These are phyloP conservation scores for Graptemys geographica DNA, from an alignment of 2,797 vertebrate genomes.

Conservation along the genomic window DNA sequence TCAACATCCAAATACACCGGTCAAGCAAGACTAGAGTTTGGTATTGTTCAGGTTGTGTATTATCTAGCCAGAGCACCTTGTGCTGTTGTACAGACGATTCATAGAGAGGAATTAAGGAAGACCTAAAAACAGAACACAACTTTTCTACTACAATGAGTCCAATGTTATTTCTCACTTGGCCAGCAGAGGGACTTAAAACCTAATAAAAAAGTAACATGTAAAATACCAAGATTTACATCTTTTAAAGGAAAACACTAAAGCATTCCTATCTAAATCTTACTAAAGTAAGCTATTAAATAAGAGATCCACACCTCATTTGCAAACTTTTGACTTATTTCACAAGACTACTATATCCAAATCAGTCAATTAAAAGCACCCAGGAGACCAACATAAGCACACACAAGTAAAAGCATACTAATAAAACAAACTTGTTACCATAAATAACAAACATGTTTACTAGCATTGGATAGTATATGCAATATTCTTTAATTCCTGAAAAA, in stretches of 20 bases:
- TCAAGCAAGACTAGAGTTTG: not conserved
- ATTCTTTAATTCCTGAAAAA: not conserved
- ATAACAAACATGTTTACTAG: not conserved
- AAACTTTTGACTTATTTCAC: not conserved
- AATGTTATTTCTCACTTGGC: not conserved
- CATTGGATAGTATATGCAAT: not conserved
- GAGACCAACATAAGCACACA: not conserved
- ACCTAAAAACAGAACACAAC: not conserved
- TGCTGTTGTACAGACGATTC: not conserved
- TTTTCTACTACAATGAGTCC: not conserved
- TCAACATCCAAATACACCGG: not conserved
- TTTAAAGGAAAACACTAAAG: not conserved
- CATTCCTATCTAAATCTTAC: not conserved
- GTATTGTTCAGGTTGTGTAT: not conserved
- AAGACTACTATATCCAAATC: not conserved
- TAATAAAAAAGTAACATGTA: not conserved
- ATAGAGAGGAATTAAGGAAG: not conserved
- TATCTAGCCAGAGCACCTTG: not conserved
- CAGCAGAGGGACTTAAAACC: not conserved
- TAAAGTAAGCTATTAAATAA: not conserved
- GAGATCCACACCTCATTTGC: not conserved
- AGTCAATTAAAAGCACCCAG: not conserved
- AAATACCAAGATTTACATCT: not conserved
- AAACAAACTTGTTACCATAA: not conserved
- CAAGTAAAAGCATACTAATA: not conserved